Base-by-base conservation (phyloP, 2,888 invertebrate species). In the Drosophila greeni region DNA sequence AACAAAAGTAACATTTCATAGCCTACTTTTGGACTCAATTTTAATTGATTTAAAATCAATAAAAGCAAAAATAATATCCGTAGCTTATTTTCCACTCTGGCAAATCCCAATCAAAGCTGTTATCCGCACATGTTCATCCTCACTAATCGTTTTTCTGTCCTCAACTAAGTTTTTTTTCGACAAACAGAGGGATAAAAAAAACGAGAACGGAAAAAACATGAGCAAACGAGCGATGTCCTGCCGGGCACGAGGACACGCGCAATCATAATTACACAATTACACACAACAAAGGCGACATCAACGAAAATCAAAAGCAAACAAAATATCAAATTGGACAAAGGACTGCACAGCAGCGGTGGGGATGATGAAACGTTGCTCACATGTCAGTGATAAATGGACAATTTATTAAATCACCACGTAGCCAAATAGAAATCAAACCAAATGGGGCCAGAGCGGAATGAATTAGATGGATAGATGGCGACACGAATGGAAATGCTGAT, bases 351-450 rank as follows among this genome's bases (percentile, higher is more conserved):
- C 42, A 24, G 42, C 40, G 34, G 31, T 11, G 42, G 42, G 70
- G 61, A 58, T 40, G 65, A 67, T 70, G 62, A 66, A 68, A 68
- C 51, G 56, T 45, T 64, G 67, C 73, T 70, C 72, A 68, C 75
- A 80, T 78, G 78, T 72, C 67, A 68, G 74, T 78, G 80, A 80
- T 73, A 78, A 78, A 78, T 78, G 74, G 65, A 75, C 78, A 75
- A 73, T 80, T 78, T 77, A 80, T 77, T 77, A 80, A 78, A 78
- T 78, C 77, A 75, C 75, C 79, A 69, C 76, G 61, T 70, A 70
- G 66, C 66, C 78, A 70, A 78, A 76, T 78, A 72, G 74, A 75
- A 78, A 74, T 75, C 73, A 72, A 57, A 66, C 62, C 42, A 54
- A 70, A 66, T 70, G 36, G 56, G 56, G 48, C 61, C 36, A 54